Conservation (phyloP, 2,888 invertebrate genomes). For the Chesias legatella region DNA sequence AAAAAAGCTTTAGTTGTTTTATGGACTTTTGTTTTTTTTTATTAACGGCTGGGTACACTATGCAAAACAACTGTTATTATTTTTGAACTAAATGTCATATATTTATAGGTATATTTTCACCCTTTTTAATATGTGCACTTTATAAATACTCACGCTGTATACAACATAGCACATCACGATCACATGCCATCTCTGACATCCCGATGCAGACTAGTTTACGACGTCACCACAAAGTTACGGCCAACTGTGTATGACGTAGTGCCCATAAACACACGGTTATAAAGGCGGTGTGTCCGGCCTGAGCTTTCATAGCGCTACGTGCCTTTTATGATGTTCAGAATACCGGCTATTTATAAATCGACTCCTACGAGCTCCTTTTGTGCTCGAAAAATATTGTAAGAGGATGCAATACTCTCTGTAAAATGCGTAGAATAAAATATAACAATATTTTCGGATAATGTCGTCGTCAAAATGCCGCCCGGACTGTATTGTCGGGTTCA, state of each 20-base stretch:
- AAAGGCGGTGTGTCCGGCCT: slow-evolving; percentile 37
- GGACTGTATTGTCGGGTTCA: no score
- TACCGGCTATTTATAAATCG: slow-evolving; percentile 22
- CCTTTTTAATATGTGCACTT: no score
- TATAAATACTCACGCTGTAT: no score
- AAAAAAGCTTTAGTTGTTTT: no score
- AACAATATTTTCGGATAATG: no score
- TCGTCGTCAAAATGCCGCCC: no score
- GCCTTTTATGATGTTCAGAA: slow-evolving; percentile 27
- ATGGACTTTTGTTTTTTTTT: no score
- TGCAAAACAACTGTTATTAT: no score
- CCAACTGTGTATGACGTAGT: slow-evolving; percentile 38
- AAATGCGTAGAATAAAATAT: no score
- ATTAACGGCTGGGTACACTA: no score
- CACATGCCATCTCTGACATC: slow-evolving; percentile 32
- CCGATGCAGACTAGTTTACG: slow-evolving; percentile 41
- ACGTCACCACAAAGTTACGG: slow-evolving; percentile 43
- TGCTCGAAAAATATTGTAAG: neutral
- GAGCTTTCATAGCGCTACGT: slow-evolving; percentile 25
- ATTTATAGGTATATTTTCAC: slow-evolving; percentile 1
- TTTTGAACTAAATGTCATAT: no score
- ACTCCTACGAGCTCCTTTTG: slow-evolving; percentile 2
- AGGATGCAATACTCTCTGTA: no score
- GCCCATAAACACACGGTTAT: slow-evolving; percentile 43
- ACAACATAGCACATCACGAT: slow-evolving; percentile 29